phyloP scores from a whole-genome alignment of 2,797 vertebrate genomes.

The Myotis daubentonii region DNA sequence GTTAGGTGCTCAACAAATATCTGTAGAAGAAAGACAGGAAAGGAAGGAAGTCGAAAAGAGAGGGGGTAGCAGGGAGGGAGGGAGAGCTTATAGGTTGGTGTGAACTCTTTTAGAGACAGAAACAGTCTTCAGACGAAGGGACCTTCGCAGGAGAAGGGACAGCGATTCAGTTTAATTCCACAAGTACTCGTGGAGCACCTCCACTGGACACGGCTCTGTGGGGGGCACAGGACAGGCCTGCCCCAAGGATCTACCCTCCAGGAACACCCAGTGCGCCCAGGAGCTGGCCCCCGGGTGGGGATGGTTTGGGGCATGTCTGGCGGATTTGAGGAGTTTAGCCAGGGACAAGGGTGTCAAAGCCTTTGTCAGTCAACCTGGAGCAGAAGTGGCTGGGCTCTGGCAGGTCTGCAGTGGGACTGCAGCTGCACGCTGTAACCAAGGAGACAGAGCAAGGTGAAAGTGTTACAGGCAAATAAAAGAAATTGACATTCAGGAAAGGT shows the following conservation, averaged over 20 bases:
- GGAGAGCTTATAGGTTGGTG: not conserved
- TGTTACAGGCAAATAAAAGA: slow-evolving; percentile 54
- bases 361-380: not conserved
- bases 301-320: rapidly evolving
- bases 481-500: slow-evolving; percentile 66
- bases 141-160: not conserved
- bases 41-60: not conserved
- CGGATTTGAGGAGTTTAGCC: not conserved
- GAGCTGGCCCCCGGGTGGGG: too few relatives aligned
- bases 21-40: not conserved
- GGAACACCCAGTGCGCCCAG: not conserved
- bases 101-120: not conserved
- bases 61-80: not conserved
- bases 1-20: not conserved
- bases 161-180: not conserved
- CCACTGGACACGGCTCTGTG: not conserved
- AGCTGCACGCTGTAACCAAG: not conserved
- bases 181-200: not conserved
- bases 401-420: not conserved
- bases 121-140: not conserved
- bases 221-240: not conserved
- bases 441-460: slow-evolving; percentile 58
- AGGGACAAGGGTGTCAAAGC: not conserved
- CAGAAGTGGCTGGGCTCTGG: not conserved
- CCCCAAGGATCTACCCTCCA: not conserved